phyloP scores from a whole-genome alignment of 2,888 invertebrate species.

The Adelognathus sp. region DNA sequence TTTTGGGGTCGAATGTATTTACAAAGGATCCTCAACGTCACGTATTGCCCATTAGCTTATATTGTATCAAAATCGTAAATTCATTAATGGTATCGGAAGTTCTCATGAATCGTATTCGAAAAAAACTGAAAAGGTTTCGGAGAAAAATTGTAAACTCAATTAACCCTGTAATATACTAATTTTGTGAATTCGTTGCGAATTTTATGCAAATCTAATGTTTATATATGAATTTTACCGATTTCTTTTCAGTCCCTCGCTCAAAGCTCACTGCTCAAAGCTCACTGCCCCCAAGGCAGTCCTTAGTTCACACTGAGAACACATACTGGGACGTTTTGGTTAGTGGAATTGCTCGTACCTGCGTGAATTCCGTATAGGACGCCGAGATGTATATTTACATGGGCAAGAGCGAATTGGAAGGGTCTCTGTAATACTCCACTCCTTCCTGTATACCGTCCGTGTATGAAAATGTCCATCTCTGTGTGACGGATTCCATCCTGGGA shows the following conservation, averaged over 20 bases:
- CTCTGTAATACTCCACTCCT: not conserved
- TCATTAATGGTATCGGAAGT: too few species aligned
- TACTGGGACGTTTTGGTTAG: conserved; percentile 40
- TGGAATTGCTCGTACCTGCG: conserved; percentile 40
- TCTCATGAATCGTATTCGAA: too few species aligned
- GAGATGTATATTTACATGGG: not conserved
- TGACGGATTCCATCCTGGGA: not conserved
- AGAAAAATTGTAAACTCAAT: too few species aligned
- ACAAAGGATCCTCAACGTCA: too few species aligned
- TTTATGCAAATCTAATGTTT: not conserved
- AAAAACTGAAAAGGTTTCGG: too few species aligned
- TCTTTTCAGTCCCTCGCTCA: not conserved
- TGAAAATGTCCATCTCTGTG: not conserved
- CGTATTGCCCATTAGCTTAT: too few species aligned
- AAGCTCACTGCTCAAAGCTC: not conserved
- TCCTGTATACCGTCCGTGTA: not conserved
- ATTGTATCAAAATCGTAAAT: too few species aligned
- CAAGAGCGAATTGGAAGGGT: not conserved
- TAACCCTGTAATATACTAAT: too few species aligned
- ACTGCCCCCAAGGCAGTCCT: conserved; percentile 12
- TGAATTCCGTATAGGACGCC: conserved; percentile 5
- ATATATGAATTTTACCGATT: conserved; percentile 2
- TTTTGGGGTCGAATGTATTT: too few species aligned
- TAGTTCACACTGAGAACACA: conserved; percentile 55
- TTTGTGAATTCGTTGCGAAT: too few species aligned